Percentiles rank a stretch among this genome's conserved stretches.
These are phyloP conservation scores for Stratiolaelaps scimitus DNA, from an alignment of 1,140 invertebrate genomes.

Conservation along the genomic window DNA sequence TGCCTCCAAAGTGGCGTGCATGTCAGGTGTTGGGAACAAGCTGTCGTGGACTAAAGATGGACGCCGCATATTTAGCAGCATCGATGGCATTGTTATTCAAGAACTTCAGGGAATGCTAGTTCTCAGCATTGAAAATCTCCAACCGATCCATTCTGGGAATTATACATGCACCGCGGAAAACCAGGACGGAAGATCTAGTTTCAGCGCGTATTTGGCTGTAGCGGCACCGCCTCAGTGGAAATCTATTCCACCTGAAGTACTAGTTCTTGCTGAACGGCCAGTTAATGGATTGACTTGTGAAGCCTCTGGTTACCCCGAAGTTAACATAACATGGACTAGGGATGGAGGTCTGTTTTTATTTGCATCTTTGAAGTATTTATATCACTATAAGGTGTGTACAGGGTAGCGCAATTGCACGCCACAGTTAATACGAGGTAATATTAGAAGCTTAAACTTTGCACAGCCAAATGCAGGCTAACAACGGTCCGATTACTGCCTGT, in stretches of 20 bases:
- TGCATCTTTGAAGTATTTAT: background rate
- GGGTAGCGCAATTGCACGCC: too few species aligned
- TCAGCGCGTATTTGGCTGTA: background rate
- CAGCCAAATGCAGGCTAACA: too few species aligned
- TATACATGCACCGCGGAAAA: constrained; percentile 30
- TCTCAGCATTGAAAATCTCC: constrained; percentile 30
- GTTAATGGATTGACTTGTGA: background rate
- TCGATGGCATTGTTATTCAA: background rate
- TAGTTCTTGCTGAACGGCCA: background rate
- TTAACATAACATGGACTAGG: background rate
- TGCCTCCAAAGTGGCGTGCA: constrained; percentile 4
- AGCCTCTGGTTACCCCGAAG: background rate
- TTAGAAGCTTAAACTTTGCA: too few species aligned
- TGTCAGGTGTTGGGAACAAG: background rate
- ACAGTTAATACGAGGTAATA: too few species aligned
- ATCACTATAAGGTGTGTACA: too few species aligned
- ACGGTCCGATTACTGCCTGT: too few species aligned
- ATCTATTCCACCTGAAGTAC: background rate
- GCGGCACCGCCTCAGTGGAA: background rate
- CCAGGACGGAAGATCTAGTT: background rate
- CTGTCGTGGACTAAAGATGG: constrained; percentile 20
- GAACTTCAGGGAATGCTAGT: constrained; percentile 23
- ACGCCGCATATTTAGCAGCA: background rate
- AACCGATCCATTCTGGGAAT: constrained; percentile 30
- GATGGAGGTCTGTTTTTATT: constrained; percentile 1